These are phyloP conservation scores for Pterophyllum scalare DNA, from an alignment of 2,113 vertebrate genomes.

Conservation along the genomic window DNA sequence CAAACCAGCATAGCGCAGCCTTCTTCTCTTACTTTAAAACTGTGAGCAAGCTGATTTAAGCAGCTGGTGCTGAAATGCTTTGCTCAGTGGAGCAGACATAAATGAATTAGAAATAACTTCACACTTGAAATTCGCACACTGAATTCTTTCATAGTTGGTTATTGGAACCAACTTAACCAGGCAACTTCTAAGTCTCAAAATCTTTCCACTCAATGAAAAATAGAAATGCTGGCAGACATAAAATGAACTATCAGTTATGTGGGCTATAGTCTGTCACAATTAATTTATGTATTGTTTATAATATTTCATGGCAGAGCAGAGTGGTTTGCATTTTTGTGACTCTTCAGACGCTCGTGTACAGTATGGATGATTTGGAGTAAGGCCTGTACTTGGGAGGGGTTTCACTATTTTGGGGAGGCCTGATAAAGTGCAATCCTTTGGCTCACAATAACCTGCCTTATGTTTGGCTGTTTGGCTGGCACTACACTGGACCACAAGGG, in stretches of 20 bases:
- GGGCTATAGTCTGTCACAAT: too few relatives aligned
- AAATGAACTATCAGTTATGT: too few relatives aligned
- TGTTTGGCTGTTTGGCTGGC: background rate
- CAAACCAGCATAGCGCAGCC: background rate
- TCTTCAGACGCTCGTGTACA: too few relatives aligned
- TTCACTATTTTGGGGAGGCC: background rate
- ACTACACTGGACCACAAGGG: background rate
- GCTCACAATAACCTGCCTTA: background rate
- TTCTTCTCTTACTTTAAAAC: slow-evolving; percentile 26
- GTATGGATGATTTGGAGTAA: background rate
- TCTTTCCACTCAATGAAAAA: background rate
- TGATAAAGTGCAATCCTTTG: too few relatives aligned
- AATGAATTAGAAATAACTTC: slow-evolving; percentile 32
- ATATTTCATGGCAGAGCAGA: background rate
- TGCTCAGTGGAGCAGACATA: slow-evolving; percentile 43
- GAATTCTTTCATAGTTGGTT: slow-evolving; percentile 5
- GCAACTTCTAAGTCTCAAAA: background rate
- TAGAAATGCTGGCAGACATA: background rate
- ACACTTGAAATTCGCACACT: background rate
- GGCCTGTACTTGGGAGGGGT: background rate
- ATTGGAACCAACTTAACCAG: slow-evolving; percentile 8
- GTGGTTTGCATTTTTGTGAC: background rate
- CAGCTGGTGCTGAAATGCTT: slow-evolving; percentile 35
- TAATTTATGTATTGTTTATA: background rate
- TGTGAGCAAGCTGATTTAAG: slow-evolving; percentile 37